phyloP scores from a whole-genome alignment of 2,113 vertebrate genomes.

The Mastomys coucha region DNA sequence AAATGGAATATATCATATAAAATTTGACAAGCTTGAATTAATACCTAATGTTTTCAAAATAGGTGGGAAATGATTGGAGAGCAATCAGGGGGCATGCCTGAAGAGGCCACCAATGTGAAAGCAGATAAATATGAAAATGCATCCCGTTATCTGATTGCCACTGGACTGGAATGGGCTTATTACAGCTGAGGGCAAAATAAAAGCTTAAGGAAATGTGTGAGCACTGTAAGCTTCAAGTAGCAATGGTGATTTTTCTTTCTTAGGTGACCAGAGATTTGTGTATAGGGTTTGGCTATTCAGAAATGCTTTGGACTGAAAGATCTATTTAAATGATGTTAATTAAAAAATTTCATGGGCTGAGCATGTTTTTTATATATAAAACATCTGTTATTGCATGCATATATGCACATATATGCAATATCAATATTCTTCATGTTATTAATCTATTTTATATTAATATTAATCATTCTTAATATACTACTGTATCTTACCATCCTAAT shows the following conservation, averaged over 20 bases:
- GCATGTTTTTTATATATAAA: background rate
- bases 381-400: background rate
- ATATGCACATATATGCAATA: background rate
- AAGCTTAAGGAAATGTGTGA: constrained; percentile 60
- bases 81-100: constrained; percentile 7
- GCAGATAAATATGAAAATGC: constrained; percentile 53
- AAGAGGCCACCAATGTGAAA: constrained; percentile 29
- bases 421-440: background rate
- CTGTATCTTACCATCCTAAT: background rate
- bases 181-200: constrained; percentile 46
- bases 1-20: constrained; percentile 73
- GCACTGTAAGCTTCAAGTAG: background rate
- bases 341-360: background rate
- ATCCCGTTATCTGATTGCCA: constrained; percentile 51
- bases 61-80: constrained; percentile 66
- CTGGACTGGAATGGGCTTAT: constrained; percentile 39
- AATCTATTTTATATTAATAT: background rate
- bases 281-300: background rate
- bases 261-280: constrained; percentile 24
- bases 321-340: background rate
- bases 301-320: constrained; percentile 30
- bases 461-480: background rate
- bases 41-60: constrained; percentile 71
- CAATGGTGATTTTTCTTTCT: constrained; percentile 43
- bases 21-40: constrained; percentile 77